phyloP scores from a whole-genome alignment of 2,113 vertebrate genomes.

The Anguilla japonica region DNA sequence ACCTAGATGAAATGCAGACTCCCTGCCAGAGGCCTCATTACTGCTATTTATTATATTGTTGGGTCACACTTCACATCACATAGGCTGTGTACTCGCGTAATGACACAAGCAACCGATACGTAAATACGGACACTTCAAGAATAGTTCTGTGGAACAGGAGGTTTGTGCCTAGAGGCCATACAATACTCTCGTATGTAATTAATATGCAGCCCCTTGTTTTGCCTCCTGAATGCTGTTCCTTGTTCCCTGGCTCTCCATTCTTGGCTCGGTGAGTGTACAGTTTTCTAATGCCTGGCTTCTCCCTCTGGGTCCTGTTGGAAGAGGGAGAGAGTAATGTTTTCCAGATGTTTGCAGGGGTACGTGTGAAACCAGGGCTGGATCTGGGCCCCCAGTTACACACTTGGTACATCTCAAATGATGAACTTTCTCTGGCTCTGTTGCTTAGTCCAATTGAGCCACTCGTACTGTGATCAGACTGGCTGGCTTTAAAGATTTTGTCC shows the following conservation, averaged over 20 bases:
- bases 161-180: not conserved
- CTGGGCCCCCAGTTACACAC: not conserved
- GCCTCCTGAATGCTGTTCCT: not conserved
- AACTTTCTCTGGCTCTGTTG: not conserved
- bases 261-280: not conserved
- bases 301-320: not conserved
- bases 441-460: no score
- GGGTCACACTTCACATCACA: not conserved
- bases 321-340: not conserved
- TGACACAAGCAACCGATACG: not conserved
- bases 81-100: not conserved
- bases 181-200: not conserved
- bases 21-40: not conserved
- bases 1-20: not conserved
- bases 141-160: not conserved
- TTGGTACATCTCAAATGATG: not conserved
- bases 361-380: not conserved
- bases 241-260: not conserved
- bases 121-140: not conserved
- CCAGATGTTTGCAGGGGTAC: conserved; percentile 11
- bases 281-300: not conserved
- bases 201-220: not conserved
- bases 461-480: no score
- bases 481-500: no score
- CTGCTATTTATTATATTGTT: not conserved